These are phyloP conservation scores for Halictus ligatus DNA, from an alignment of 2,888 invertebrate genomes.

Conservation along the genomic window DNA sequence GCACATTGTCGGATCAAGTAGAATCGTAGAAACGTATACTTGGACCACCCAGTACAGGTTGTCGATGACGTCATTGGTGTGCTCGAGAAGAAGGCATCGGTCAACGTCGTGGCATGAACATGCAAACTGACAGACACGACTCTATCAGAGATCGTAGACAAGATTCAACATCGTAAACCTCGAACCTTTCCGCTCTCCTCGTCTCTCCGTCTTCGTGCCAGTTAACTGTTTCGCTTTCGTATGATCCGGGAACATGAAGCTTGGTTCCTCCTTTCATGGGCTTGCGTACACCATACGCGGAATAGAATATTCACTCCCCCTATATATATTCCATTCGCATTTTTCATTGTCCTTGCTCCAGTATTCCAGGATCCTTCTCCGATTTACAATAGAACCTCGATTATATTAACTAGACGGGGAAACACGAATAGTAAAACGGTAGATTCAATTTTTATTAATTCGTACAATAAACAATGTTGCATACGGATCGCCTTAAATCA, in stretches of 20 bases:
- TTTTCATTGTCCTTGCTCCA: conserved; percentile 40
- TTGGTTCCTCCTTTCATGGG: conserved; percentile 58
- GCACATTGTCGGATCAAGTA: conserved; percentile 4
- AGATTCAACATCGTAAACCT: conserved; percentile 67
- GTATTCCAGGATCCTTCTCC: conserved; percentile 26
- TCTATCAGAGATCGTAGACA: conserved; percentile 69
- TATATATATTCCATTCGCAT: conserved; percentile 9
- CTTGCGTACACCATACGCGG: conserved; percentile 33
- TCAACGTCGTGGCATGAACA: conserved; percentile 66
- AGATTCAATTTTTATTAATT: background rate
- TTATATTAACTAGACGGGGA: background rate
- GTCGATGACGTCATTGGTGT: conserved; percentile 65
- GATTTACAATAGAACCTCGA: background rate
- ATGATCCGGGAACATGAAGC: conserved; percentile 55
- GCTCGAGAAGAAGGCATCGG: conserved; percentile 68
- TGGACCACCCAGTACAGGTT: conserved; percentile 65
- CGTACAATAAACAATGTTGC: background rate
- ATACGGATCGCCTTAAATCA: background rate
- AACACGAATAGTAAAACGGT: background rate
- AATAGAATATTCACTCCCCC: conserved; percentile 35
- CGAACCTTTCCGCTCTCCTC: conserved; percentile 41
- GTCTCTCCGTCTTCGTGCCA: conserved; percentile 1
- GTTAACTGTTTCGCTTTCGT: conserved; percentile 52
- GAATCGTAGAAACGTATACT: background rate
- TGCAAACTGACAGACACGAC: conserved; percentile 70